Conservation (phyloP, 1,140 invertebrate species). For the Macrocentrus cingulum region DNA sequence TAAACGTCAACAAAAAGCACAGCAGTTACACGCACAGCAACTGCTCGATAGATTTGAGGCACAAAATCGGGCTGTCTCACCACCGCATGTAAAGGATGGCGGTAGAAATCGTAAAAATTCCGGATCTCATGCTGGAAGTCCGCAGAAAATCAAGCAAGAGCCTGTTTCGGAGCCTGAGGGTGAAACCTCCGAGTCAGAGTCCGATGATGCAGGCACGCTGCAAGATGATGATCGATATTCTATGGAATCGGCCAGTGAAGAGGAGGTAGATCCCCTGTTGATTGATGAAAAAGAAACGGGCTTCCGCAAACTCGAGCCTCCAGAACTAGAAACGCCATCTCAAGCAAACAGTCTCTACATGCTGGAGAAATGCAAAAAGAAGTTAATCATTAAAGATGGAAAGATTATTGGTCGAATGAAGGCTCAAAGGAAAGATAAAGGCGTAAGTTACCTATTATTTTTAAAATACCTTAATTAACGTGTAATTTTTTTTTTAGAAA, state of each 20-base stretch:
- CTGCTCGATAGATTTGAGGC: slow-evolving; percentile 48
- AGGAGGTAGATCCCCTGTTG: slow-evolving; percentile 53
- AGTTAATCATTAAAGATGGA: slow-evolving; percentile 71
- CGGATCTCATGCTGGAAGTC: slow-evolving; percentile 36
- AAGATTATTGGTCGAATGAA: slow-evolving; percentile 72
- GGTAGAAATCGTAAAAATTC: slow-evolving; percentile 43
- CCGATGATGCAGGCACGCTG: slow-evolving; percentile 59
- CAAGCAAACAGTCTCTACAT: slow-evolving; percentile 72
- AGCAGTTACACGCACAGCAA: slow-evolving; percentile 51
- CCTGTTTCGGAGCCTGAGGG: slow-evolving; percentile 51
- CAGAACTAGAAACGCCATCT: slow-evolving; percentile 56
- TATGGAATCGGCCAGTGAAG: slow-evolving; percentile 57
- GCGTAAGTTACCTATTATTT: slow-evolving; percentile 52
- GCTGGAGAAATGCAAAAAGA: slow-evolving; percentile 78
- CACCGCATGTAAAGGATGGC: background rate
- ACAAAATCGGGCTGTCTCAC: slow-evolving; percentile 33
- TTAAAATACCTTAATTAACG: background rate
- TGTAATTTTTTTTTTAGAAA: slow-evolving; percentile 61
- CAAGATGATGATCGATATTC: slow-evolving; percentile 62
- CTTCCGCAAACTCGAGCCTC: slow-evolving; percentile 60
- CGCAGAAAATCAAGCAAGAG: slow-evolving; percentile 44
- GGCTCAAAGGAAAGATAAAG: slow-evolving; percentile 77
- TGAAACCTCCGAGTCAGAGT: slow-evolving; percentile 61
- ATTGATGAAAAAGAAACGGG: slow-evolving; percentile 57
- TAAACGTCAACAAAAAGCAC: slow-evolving; percentile 47